These are phyloP conservation scores for Chesias legatella DNA, from an alignment of 2,888 invertebrate genomes.

Conservation along the genomic window DNA sequence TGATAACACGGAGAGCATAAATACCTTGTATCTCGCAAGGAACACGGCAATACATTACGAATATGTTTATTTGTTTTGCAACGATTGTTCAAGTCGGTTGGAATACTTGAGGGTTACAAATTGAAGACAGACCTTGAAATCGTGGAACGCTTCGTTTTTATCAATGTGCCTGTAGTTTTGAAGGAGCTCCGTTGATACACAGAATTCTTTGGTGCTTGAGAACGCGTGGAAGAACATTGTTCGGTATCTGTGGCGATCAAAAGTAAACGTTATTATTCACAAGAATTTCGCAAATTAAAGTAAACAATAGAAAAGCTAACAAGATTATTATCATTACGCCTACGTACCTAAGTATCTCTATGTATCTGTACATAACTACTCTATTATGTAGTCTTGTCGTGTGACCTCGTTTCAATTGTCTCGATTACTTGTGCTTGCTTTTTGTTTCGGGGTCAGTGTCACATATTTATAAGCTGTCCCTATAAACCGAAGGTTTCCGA, in stretches of 20 bases:
- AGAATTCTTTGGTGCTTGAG: slow-evolving; percentile 89
- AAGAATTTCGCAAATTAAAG: slow-evolving; percentile 19
- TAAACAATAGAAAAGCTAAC: slow-evolving; percentile 17
- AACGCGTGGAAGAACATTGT: slow-evolving; percentile 91
- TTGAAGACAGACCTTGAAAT: slow-evolving; percentile 81
- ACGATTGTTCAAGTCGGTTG: slow-evolving; percentile 3
- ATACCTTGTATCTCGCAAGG: too few relatives aligned
- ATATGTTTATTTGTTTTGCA: slow-evolving; percentile 4
- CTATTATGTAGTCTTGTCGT: neutral
- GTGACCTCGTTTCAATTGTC: slow-evolving; percentile 31
- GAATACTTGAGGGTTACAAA: slow-evolving; percentile 8
- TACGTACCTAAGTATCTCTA: neutral
- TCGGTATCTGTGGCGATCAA: slow-evolving; percentile 72
- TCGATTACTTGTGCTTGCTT: too few relatives aligned
- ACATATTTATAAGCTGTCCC: neutral
- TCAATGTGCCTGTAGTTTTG: slow-evolving; percentile 86
- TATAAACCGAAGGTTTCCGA: slow-evolving; percentile 16
- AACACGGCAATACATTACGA: too few relatives aligned
- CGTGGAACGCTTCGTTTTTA: slow-evolving; percentile 83
- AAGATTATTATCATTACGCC: slow-evolving; percentile 13
- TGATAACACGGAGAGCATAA: too few relatives aligned
- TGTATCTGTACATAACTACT: too few relatives aligned
- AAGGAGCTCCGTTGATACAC: slow-evolving; percentile 86
- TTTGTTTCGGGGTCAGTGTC: neutral
- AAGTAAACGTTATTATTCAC: slow-evolving; percentile 7